These are phyloP conservation scores for Alentia gelatinosa DNA, from an alignment of 2,888 invertebrate genomes.

Conservation along the genomic window DNA sequence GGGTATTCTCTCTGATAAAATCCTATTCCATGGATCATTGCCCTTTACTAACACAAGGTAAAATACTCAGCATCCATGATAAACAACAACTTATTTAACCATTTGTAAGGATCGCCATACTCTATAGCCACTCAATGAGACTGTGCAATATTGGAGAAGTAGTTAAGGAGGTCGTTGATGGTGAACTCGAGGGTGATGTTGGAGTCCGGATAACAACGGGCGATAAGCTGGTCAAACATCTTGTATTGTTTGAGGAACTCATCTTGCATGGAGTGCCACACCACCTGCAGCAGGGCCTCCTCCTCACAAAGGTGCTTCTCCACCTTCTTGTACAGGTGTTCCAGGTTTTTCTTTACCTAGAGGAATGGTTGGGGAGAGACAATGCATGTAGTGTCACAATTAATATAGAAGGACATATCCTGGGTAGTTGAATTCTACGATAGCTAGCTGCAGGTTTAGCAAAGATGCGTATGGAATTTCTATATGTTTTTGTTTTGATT, in stretches of 20 bases:
- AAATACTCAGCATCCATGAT: too few relatives aligned
- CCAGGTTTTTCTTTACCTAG: constrained; percentile 91
- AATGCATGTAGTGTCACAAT: neutral
- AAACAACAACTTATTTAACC: too few relatives aligned
- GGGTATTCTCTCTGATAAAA: too few relatives aligned
- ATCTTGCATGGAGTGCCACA: constrained; percentile 99
- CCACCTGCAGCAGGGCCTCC: constrained; percentile 86
- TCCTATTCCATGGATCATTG: too few relatives aligned
- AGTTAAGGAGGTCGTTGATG: constrained; percentile 95
- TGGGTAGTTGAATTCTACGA: neutral
- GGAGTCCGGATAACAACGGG: constrained; percentile 97
- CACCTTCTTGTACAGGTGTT: constrained; percentile 95
- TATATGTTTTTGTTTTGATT: too few relatives aligned
- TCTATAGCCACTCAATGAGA: constrained; percentile 89
- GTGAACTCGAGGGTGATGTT: constrained; percentile 96
- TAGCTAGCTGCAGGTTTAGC: neutral
- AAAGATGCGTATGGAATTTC: neutral
- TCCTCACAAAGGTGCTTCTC: constrained; percentile 97
- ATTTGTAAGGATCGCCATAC: too few relatives aligned
- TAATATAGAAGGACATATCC: neutral
- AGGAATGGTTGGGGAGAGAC: too few relatives aligned
- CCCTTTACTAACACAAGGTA: too few relatives aligned
- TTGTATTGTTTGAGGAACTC: constrained; percentile 98
- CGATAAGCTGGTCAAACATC: constrained; percentile 94
- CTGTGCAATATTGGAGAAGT: constrained; percentile 98